Conservation (phyloP, 1,140 invertebrate species). For the Magallana gigas region DNA sequence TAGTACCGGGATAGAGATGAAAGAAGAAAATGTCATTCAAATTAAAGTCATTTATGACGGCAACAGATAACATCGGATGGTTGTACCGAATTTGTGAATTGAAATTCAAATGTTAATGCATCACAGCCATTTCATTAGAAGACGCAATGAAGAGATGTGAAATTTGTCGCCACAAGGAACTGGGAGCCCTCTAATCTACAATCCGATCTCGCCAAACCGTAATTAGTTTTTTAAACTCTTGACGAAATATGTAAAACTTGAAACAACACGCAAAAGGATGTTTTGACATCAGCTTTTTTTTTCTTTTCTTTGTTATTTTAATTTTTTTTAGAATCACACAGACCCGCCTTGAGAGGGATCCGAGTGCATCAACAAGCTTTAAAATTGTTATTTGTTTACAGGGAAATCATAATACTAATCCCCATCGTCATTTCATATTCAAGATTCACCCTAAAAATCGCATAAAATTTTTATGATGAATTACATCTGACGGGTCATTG, state of each 20-base stretch:
- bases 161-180: not conserved
- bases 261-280: constrained; percentile 24
- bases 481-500: not conserved
- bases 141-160: not conserved
- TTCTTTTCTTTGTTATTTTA: constrained; percentile 12
- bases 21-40: not conserved
- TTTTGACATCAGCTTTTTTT: not conserved
- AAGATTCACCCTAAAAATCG: not conserved
- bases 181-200: not conserved
- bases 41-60: constrained; percentile 31
- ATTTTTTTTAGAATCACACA: not conserved
- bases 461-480: constrained; percentile 21
- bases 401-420: constrained; percentile 18
- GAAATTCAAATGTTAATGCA: constrained; percentile 36
- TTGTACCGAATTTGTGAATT: constrained; percentile 20
- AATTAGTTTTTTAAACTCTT: constrained; percentile 33
- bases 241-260: constrained; percentile 31
- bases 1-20: not conserved
- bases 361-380: not conserved
- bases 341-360: not conserved
- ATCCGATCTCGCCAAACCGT: not conserved
- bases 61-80: constrained; percentile 7
- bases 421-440: not conserved
- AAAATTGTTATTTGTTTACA: not conserved
- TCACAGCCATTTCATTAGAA: not conserved